Percentiles rank a stretch among this genome's conserved stretches.
phyloP scores from a whole-genome alignment of 1,140 invertebrate species.

The Bombus vancouverensis region DNA sequence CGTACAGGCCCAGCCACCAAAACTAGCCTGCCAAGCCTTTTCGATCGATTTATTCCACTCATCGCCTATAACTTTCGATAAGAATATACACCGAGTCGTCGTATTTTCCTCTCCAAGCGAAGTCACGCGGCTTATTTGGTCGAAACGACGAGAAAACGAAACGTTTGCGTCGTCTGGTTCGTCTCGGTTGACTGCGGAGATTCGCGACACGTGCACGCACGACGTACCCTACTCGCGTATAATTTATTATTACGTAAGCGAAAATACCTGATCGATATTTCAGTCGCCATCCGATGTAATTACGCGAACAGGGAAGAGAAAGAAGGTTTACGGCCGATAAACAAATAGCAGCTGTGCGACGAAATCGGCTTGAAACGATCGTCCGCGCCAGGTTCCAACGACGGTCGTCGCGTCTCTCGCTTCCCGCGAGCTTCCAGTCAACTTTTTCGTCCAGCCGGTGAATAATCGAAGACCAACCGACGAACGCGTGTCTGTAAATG shows the following conservation, averaged over 20 bases:
- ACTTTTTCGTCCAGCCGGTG: background rate
- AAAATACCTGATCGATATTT: too few relatives aligned
- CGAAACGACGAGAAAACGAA: too few relatives aligned
- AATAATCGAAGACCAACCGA: constrained; percentile 23
- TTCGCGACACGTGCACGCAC: too few relatives aligned
- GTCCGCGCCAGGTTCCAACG: constrained; percentile 8
- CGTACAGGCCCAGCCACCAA: background rate
- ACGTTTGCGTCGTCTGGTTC: too few relatives aligned
- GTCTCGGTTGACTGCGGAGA: too few relatives aligned
- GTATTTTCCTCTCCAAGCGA: background rate
- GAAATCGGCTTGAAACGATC: constrained; percentile 14
- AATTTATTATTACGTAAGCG: too few relatives aligned
- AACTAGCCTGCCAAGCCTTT: constrained; percentile 20
- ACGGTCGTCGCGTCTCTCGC: background rate
- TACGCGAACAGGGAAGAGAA: background rate
- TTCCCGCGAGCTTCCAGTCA: background rate
- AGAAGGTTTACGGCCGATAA: background rate
- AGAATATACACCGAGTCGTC: constrained; percentile 14
- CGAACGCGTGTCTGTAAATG: constrained; percentile 4
- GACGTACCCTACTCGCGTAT: too few relatives aligned
- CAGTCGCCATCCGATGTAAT: too few relatives aligned
- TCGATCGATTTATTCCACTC: constrained; percentile 36
- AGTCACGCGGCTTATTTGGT: background rate
- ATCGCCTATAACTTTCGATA: constrained; percentile 20
- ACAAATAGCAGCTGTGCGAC: background rate